Conservation (phyloP, 2,797 vertebrate genomes). For the Bucorvus abyssinicus region DNA sequence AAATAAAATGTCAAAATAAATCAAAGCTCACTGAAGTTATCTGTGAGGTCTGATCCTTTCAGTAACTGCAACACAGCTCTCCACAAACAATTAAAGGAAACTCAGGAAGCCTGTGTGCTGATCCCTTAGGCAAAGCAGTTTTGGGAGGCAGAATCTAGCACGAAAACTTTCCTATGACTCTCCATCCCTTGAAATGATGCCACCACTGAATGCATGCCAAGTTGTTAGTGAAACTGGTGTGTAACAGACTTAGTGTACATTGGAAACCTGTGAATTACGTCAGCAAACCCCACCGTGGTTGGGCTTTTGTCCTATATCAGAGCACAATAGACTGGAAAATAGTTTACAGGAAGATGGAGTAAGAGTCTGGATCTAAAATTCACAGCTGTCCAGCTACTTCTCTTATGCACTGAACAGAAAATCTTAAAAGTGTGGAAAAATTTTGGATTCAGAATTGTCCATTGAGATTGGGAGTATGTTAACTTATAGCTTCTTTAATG, state of each 20-base stretch:
- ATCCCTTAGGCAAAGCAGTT: slow-evolving; percentile 24
- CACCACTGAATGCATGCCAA: slow-evolving; percentile 56
- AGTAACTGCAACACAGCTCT: neutral
- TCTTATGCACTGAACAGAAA: neutral
- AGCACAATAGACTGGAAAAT: slow-evolving; percentile 33
- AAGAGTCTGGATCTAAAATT: neutral
- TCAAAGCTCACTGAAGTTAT: slow-evolving; percentile 38
- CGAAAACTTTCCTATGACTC: slow-evolving; percentile 53
- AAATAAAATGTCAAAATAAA: slow-evolving; percentile 40
- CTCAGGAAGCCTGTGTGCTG: slow-evolving; percentile 61
- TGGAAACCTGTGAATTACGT: slow-evolving; percentile 38
- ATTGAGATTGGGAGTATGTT: neutral
- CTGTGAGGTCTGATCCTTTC: neutral
- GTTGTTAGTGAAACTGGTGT: neutral
- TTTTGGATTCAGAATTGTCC: neutral
- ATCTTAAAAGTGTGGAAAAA: neutral
- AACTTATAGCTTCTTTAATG: neutral
- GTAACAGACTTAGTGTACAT: neutral
- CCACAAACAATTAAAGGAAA: slow-evolving; percentile 79
- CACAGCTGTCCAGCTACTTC: neutral
- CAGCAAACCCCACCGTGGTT: slow-evolving; percentile 37
- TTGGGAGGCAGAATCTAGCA: slow-evolving; percentile 22
- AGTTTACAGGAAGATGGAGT: neutral
- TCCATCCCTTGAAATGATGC: slow-evolving; percentile 62
- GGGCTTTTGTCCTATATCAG: slow-evolving; percentile 53